Evolutionary conservation across 2,797 vertebrate genomes (phyloP).

Genomic region (Tadarida brasiliensis): DNA sequence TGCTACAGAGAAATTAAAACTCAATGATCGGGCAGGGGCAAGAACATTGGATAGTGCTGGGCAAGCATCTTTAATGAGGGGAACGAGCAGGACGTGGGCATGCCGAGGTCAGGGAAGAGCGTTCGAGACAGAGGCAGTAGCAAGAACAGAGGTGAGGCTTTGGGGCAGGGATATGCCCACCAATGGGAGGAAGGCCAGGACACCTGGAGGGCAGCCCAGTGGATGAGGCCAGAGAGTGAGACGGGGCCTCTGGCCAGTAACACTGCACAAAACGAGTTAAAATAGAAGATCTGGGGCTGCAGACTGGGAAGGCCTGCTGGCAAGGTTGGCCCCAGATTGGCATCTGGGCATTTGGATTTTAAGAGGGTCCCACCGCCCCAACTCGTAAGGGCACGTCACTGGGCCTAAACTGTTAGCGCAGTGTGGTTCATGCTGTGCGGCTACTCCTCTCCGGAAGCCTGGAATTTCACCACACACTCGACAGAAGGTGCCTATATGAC

Average conservation of each 20-base stretch:
- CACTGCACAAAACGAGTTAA: neutral
- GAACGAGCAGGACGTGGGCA: neutral
- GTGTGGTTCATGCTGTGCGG: neutral
- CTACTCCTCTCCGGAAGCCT: neutral
- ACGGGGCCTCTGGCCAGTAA: accelerated
- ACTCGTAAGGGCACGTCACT: neutral
- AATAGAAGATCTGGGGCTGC: too few relatives aligned
- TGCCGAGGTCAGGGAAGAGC: too few relatives aligned
- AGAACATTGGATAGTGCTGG: neutral
- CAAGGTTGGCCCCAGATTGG: neutral
- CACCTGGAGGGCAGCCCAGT: accelerated
- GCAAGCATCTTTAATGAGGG: neutral
- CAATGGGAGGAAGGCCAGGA: neutral
- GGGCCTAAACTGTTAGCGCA: neutral
- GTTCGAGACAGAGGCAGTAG: neutral
- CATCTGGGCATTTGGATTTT: neutral
- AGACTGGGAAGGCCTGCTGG: neutral
- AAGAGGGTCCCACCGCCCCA: neutral
- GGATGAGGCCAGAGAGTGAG: neutral
- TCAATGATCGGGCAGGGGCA: too few relatives aligned
- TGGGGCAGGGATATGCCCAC: accelerated
- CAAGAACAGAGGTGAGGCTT: neutral
- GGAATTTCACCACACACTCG: neutral
- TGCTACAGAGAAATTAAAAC: neutral
- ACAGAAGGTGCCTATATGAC: neutral